Percentiles rank a stretch among this genome's conserved stretches.
Evolutionary conservation across 2,888 invertebrate species (phyloP).

Genomic region (Ophioninae sp.): DNA sequence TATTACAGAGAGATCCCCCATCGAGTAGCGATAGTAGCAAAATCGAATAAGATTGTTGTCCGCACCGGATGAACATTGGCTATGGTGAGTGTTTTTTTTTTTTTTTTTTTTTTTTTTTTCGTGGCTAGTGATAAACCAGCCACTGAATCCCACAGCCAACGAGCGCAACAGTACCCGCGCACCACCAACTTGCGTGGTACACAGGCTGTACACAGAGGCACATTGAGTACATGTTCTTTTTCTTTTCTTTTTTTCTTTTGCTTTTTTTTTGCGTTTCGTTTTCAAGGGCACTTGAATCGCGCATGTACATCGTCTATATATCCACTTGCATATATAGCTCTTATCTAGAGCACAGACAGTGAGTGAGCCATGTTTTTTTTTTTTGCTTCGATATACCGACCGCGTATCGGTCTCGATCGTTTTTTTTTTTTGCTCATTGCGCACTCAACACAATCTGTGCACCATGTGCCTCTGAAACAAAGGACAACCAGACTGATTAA

Average conservation of each 20-base stretch:
- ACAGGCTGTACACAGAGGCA: constrained; percentile 79
- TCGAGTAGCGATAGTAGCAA: constrained; percentile 80
- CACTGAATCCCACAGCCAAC: constrained; percentile 75
- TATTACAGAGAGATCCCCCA: constrained; percentile 73
- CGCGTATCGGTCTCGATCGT: constrained; percentile 75
- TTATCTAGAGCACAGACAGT: constrained; percentile 78
- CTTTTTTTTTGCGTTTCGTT: constrained; percentile 50
- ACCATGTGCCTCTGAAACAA: constrained; percentile 93
- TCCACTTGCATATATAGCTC: constrained; percentile 74
- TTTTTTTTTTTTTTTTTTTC: constrained; percentile 63
- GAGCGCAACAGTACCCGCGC: constrained; percentile 77
- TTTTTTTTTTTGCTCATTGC: constrained; percentile 76
- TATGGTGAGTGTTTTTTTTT: constrained; percentile 73
- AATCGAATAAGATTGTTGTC: constrained; percentile 80
- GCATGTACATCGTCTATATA: constrained; percentile 75
- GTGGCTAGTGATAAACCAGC: constrained; percentile 68
- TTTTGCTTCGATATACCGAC: constrained; percentile 49
- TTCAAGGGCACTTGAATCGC: constrained; percentile 67
- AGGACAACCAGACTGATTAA: constrained; percentile 83
- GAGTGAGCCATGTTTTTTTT: constrained; percentile 79
- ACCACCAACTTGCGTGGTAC: constrained; percentile 77
- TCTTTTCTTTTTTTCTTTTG: constrained; percentile 49
- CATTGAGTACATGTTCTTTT: constrained; percentile 74
- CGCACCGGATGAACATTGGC: constrained; percentile 79
- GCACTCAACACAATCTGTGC: constrained; percentile 80